phyloP scores from a whole-genome alignment of 1,140 invertebrate species.

The Orussus abietinus region DNA sequence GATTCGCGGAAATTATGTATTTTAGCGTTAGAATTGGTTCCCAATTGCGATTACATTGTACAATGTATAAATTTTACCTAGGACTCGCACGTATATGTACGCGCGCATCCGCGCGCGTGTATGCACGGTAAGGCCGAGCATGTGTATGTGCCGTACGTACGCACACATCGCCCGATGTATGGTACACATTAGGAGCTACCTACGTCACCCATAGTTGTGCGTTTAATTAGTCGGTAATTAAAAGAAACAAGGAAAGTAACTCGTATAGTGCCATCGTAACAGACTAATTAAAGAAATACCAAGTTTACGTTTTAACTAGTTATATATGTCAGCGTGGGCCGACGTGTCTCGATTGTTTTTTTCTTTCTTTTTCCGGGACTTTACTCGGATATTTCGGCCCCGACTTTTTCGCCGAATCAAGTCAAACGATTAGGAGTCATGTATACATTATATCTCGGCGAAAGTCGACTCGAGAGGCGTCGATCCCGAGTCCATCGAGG shows the following conservation, averaged over 20 bases:
- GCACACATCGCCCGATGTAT: too few relatives aligned
- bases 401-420: too few relatives aligned
- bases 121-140: constrained; percentile 35
- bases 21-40: constrained; percentile 20
- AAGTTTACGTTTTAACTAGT: constrained; percentile 10
- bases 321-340: too few relatives aligned
- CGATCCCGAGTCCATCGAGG: too few relatives aligned
- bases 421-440: too few relatives aligned
- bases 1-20: constrained; percentile 16
- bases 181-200: too few relatives aligned
- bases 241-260: constrained; percentile 37
- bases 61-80: constrained; percentile 31
- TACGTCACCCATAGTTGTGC: constrained; percentile 38
- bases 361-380: constrained; percentile 1
- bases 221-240: constrained; percentile 30
- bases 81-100: constrained; percentile 20
- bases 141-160: too few relatives aligned
- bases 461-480: too few relatives aligned
- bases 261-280: constrained; percentile 52
- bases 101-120: constrained; percentile 37
- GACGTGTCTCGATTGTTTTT: neutral
- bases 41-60: constrained; percentile 27
- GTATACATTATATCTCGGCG: too few relatives aligned
- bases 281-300: constrained; percentile 38
- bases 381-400: too few relatives aligned